phyloP scores from a whole-genome alignment of 2,113 vertebrate species.

The Phoenicopterus ruber region DNA sequence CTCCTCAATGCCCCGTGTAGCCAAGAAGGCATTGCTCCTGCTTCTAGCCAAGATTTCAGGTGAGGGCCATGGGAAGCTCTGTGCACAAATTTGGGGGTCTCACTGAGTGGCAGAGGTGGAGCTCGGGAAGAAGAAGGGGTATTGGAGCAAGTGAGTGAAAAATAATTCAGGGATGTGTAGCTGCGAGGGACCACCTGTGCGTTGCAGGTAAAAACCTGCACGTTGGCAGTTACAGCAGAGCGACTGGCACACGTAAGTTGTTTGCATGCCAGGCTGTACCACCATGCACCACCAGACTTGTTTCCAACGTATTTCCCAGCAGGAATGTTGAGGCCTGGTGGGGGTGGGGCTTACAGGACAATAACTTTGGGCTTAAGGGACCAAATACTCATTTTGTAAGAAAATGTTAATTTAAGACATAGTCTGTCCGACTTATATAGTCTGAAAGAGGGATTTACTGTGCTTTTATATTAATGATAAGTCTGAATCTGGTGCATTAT shows the following conservation, averaged over 20 bases:
- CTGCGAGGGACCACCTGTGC: background rate
- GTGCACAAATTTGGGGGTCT: background rate
- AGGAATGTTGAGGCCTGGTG: background rate
- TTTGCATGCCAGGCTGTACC: background rate
- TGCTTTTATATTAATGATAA: background rate
- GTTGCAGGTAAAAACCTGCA: background rate
- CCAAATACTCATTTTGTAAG: background rate
- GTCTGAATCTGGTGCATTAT: background rate
- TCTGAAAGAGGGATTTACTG: background rate
- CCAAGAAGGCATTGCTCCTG: background rate
- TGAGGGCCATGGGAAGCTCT: background rate
- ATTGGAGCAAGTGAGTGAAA: background rate
- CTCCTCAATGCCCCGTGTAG: background rate
- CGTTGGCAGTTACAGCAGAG: background rate
- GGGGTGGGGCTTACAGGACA: background rate
- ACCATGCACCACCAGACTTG: background rate
- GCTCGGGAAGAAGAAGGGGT: background rate
- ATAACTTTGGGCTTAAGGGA: background rate
- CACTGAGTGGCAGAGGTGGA: background rate
- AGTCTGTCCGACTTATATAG: background rate
- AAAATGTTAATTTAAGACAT: background rate
- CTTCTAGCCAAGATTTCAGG: background rate
- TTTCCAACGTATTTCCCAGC: background rate
- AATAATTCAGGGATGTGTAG: background rate
- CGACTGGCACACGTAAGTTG: background rate